Base-by-base conservation (phyloP, 1,140 invertebrate species). In the Heliconius himera region DNA sequence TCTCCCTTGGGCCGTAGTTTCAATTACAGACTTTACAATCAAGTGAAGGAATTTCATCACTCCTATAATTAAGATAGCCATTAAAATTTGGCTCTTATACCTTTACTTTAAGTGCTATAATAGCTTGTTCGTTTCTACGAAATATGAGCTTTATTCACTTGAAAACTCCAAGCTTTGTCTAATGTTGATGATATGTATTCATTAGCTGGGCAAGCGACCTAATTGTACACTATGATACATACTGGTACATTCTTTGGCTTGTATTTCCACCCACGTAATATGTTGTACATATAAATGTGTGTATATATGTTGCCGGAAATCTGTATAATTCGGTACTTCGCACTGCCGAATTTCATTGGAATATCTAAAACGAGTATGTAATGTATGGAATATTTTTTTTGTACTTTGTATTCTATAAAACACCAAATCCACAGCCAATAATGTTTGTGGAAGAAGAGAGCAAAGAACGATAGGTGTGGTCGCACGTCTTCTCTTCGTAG, bases 131-230 rank as follows among this genome's bases (percentile, higher is more conserved):
- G 20, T 77, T 77, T 4, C n/a, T 13, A 76, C 16, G 51, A 70
- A 77, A 70, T 54, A 54, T 70, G 51, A 29, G 36, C 38, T 51
- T 74, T 70, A 81, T 33, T 60, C 72, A 71, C 54, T 66, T 76
- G 71, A 38, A 36, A 73, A 46, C n/a, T 81, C 75, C 54, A 81
- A 70, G 54, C 77, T 77, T 76, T 70, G 41, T 81, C 60, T 81
- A 75, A 80, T 80, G 74, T 77, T 76, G 75, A 60, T 76, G 79
- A 73, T 77, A 72, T 80, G 78, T 76, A 81, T 81, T 81, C 79
- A 81, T 81, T 81, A 81, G 79, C 79, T 70, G 73, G 72, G 74
- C 75, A 74, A 74, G 72, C 56, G 79, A 81, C 79, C 79, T 81
- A 81, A 81, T 81, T 81, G 77, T 66, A 36, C 51, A 73, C 20